A percentile compares a stretch with the other conserved stretches of the same genome.
Conservation (phyloP, 2,888 invertebrate species). For the Hydriomena furcata region DNA sequence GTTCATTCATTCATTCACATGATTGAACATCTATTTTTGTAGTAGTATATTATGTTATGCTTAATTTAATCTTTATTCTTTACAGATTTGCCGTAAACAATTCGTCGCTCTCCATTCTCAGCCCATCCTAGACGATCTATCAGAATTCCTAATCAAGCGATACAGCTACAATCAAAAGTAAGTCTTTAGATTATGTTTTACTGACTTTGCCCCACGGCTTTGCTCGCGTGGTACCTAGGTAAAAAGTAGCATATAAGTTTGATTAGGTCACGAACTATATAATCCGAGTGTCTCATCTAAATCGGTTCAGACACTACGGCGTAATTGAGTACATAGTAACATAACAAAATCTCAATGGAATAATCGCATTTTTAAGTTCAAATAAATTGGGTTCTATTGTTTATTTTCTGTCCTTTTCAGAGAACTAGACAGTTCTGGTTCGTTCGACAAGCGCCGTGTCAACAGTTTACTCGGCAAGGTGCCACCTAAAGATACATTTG, state of each 20-base stretch:
- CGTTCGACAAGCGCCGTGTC: constrained; percentile 84
- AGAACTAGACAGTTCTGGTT: constrained; percentile 77
- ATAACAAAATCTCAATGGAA: too few species aligned
- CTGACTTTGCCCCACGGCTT: too few species aligned
- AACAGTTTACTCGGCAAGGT: constrained; percentile 85
- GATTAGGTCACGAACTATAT: too few species aligned
- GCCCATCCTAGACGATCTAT: constrained; percentile 94
- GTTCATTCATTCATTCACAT: too few species aligned
- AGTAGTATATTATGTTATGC: too few species aligned
- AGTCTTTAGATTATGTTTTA: constrained; percentile 7
- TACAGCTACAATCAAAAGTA: constrained; percentile 86
- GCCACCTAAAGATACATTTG: constrained; percentile 90
- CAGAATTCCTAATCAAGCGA: constrained; percentile 87
- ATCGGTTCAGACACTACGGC: too few species aligned
- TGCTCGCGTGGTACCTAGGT: too few species aligned
- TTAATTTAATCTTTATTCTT: background rate
- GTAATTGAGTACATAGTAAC: too few species aligned
- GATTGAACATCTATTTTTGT: too few species aligned
- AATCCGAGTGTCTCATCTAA: too few species aligned
- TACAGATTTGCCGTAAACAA: constrained; percentile 96
- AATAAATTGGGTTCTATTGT: background rate
- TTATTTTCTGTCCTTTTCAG: too few species aligned
- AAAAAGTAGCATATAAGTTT: too few species aligned
- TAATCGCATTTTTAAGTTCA: background rate
- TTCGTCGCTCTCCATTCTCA: constrained; percentile 98